Conservation (phyloP, 2,888 invertebrate species). For the Ophioninae sp. region DNA sequence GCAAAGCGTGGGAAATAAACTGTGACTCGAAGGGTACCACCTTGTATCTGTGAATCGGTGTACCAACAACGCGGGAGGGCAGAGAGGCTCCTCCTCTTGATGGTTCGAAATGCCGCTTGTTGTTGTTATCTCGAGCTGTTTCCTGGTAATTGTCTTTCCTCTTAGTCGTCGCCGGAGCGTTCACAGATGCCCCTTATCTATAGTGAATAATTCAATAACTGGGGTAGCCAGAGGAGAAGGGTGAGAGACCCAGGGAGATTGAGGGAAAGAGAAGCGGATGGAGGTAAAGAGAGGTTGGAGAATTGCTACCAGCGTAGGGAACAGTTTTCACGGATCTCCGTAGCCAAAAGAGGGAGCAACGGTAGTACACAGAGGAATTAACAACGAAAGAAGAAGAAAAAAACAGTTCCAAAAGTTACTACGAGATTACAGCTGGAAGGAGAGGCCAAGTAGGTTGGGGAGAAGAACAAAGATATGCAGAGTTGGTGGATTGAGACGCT, state of each 20-base stretch:
- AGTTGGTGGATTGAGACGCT: not conserved
- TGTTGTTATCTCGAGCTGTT: slow-evolving; percentile 79
- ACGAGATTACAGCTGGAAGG: slow-evolving; percentile 44
- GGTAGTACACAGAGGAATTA: slow-evolving; percentile 10
- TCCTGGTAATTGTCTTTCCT: slow-evolving; percentile 80
- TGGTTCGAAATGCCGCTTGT: slow-evolving; percentile 68
- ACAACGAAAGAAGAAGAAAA: not conserved
- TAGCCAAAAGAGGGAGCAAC: not conserved
- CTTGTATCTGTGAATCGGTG: slow-evolving; percentile 55
- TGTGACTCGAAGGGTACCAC: slow-evolving; percentile 46
- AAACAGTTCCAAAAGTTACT: slow-evolving; percentile 38
- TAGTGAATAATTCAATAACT: slow-evolving; percentile 80
- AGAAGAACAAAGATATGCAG: not conserved
- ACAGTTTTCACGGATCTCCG: slow-evolving; percentile 38
- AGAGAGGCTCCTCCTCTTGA: slow-evolving; percentile 41
- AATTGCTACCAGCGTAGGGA: slow-evolving; percentile 32
- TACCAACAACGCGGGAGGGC: not conserved
- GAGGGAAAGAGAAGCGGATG: slow-evolving; percentile 38
- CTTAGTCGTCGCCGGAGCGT: slow-evolving; percentile 67
- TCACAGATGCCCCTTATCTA: slow-evolving; percentile 77
- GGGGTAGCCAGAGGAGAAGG: slow-evolving; percentile 70
- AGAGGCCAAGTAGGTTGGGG: not conserved
- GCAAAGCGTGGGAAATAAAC: slow-evolving; percentile 56
- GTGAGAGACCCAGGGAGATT: not conserved
- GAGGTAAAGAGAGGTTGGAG: slow-evolving; percentile 20